phyloP scores from a whole-genome alignment of 2,113 vertebrate species.

The Vidua chalybeata region DNA sequence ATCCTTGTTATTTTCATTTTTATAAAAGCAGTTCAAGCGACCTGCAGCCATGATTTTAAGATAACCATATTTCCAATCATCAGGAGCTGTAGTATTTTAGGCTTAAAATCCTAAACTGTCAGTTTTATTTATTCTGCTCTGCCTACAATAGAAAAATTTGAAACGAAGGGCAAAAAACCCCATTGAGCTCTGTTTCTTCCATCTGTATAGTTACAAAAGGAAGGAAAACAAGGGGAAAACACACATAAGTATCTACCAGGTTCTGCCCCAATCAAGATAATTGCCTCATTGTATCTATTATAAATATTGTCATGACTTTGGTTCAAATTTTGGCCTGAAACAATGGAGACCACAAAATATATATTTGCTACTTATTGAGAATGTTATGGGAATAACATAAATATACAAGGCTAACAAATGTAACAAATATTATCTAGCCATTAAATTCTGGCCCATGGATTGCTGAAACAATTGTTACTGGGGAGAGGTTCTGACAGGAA shows the following conservation, averaged over 20 bases:
- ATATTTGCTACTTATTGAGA: background rate
- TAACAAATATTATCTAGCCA: background rate
- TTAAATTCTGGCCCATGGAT: background rate
- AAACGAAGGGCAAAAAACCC: background rate
- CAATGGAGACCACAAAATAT: background rate
- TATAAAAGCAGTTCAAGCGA: background rate
- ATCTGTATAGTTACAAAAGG: background rate
- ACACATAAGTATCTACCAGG: background rate
- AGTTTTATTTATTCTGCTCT: background rate
- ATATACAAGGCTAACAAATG: background rate
- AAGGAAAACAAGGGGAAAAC: slow-evolving; percentile 1
- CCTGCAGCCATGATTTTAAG: background rate
- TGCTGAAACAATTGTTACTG: background rate
- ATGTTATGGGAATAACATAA: background rate
- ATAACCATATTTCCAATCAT: background rate
- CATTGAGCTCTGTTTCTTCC: background rate
- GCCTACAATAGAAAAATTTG: background rate
- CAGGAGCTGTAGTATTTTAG: background rate
- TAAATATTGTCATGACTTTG: background rate
- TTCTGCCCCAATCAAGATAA: background rate
- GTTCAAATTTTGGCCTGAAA: slow-evolving; percentile 15
- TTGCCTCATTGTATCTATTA: background rate
- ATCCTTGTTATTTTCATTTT: background rate
- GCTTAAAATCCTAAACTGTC: background rate
- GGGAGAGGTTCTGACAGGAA: slow-evolving; percentile 21